These are phyloP conservation scores for Clanis bilineata DNA, from an alignment of 2,888 invertebrate species.

Conservation along the genomic window DNA sequence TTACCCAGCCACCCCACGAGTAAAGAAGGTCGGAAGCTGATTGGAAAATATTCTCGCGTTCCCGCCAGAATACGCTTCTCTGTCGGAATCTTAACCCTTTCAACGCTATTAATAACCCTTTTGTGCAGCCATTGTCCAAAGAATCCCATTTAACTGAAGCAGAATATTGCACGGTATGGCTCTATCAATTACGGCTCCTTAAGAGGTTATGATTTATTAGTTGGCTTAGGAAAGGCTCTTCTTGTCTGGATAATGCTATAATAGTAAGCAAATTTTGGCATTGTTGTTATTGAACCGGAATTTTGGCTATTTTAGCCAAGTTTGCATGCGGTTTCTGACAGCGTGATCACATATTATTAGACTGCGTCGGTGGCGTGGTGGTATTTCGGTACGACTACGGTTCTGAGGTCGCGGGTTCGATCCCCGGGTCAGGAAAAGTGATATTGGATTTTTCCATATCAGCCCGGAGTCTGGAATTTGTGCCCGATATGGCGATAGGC, in stretches of 20 bases:
- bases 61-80: conserved; percentile 22
- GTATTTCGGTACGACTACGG: no score
- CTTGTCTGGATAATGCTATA: background rate
- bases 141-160: conserved; percentile 14
- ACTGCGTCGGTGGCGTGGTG: no score
- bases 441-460: no score
- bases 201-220: background rate
- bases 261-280: no score
- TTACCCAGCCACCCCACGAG: background rate
- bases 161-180: conserved; percentile 24
- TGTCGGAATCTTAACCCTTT: conserved; percentile 24
- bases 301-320: no score
- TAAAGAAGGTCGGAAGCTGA: conserved; percentile 32
- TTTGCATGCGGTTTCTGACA: no score
- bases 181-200: conserved; percentile 14
- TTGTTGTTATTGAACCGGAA: no score
- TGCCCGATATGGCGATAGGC: no score
- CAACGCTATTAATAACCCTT: conserved; percentile 16
- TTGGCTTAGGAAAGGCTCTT: background rate
- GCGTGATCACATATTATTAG: no score
- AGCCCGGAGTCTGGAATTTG: no score
- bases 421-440: no score
- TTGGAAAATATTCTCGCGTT: conserved; percentile 41
- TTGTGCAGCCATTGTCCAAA: conserved; percentile 1
- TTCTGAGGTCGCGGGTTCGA: no score